These are phyloP conservation scores for Eupithecia subumbrata DNA, from an alignment of 2,888 invertebrate genomes.

Conservation along the genomic window DNA sequence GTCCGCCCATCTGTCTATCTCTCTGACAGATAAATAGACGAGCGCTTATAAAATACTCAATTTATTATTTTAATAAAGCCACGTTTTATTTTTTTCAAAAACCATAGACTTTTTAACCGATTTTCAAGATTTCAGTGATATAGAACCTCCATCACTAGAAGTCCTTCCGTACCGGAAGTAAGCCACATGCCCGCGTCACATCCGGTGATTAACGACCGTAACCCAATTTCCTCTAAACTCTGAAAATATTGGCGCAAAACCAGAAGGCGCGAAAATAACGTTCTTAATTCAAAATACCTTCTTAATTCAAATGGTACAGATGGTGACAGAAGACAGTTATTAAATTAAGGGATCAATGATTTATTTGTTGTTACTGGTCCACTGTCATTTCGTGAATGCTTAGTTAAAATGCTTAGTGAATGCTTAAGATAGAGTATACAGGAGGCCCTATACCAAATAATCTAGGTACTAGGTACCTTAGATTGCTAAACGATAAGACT, in stretches of 20 bases:
- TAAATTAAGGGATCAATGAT: not conserved
- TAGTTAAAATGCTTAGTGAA: too few species aligned
- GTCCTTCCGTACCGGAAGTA: slow-evolving; percentile 52
- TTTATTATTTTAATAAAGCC: not conserved
- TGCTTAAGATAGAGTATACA: too few species aligned
- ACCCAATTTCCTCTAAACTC: slow-evolving; percentile 74
- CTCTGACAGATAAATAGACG: not conserved
- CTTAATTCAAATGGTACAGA: slow-evolving; percentile 20
- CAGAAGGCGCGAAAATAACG: slow-evolving; percentile 11
- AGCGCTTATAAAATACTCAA: not conserved
- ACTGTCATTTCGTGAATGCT: not conserved
- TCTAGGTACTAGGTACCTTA: too few species aligned
- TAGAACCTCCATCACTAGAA: not conserved
- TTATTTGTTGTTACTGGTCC: not conserved
- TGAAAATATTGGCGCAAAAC: slow-evolving; percentile 60
- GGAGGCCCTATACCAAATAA: too few species aligned
- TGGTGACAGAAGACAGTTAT: not conserved
- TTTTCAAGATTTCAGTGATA: slow-evolving; percentile 10
- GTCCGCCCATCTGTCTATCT: not conserved
- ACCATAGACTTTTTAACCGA: not conserved
- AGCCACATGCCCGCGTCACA: slow-evolving; percentile 60
- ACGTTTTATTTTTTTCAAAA: not conserved
- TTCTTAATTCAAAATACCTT: slow-evolving; percentile 26
- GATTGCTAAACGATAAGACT: too few species aligned
- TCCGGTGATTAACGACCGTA: slow-evolving; percentile 73